These are phyloP conservation scores for Acropora yongei DNA, from an alignment of 64 coral and sea anemone genomes.

Conservation along the genomic window DNA sequence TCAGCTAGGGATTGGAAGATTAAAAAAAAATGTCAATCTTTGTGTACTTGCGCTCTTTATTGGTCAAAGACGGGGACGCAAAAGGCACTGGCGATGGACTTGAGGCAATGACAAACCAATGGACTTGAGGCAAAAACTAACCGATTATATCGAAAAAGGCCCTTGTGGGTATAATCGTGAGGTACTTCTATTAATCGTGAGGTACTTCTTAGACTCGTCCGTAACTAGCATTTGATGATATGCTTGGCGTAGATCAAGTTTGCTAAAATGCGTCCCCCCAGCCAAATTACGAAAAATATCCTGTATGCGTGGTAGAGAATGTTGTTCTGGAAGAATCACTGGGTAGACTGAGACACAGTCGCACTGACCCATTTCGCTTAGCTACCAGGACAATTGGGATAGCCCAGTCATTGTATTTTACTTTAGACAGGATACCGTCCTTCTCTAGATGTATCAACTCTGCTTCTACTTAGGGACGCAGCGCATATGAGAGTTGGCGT, in stretches of 20 bases:
- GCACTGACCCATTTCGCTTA: constrained; percentile 47
- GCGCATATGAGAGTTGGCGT: constrained; percentile 47
- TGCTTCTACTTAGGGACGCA: constrained; percentile 59
- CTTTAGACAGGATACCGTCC: constrained; percentile 53
- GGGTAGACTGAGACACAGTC: constrained; percentile 55
- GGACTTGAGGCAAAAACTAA: constrained; percentile 21
- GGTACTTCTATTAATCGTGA: too few species aligned
- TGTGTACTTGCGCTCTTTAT: constrained; percentile 24
- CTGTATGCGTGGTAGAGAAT: constrained; percentile 36
- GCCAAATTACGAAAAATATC: constrained; percentile 50
- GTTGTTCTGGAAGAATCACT: constrained; percentile 38
- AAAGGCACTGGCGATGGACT: constrained; percentile 55
- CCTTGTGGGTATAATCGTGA: too few species aligned
- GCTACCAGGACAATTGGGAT: constrained; percentile 42
- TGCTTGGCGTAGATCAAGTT: neutral
- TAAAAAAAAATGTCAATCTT: constrained; percentile 41
- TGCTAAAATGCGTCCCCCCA: constrained; percentile 24
- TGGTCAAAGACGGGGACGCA: constrained; percentile 41
- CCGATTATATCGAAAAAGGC: constrained; percentile 40
- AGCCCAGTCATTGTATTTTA: constrained; percentile 62
- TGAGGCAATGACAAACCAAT: neutral
- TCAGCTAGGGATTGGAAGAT: too few species aligned
- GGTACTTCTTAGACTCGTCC: constrained; percentile 32
- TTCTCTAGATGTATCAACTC: constrained; percentile 44
- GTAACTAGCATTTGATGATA: constrained; percentile 28